A percentile compares a stretch with the other conserved stretches of the same genome.
phyloP scores from a whole-genome alignment of 1,140 invertebrate genomes.

The Chionoecetes opilio region DNA sequence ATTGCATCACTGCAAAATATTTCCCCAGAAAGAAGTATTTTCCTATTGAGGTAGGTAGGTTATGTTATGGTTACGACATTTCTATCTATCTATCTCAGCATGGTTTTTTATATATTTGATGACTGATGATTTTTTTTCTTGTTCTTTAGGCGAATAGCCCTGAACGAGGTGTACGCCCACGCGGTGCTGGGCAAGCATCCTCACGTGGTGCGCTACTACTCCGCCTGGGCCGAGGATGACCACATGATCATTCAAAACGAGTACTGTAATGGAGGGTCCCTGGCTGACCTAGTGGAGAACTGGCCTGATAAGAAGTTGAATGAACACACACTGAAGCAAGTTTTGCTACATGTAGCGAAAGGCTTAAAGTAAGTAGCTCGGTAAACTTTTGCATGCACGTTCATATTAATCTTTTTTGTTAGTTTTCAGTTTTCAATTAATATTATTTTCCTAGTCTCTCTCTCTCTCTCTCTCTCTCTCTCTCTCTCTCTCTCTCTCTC shows the following conservation, averaged over 20 bases:
- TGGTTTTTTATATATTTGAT: neutral
- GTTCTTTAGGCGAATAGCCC: constrained; percentile 67
- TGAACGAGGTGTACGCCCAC: constrained; percentile 76
- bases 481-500: too few species aligned
- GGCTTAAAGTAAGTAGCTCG: constrained; percentile 79
- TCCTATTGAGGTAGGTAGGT: neutral
- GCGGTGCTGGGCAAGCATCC: constrained; percentile 72
- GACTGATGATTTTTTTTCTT: neutral
- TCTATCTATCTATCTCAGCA: constrained; percentile 61
- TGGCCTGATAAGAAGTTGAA: constrained; percentile 46
- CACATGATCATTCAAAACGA: constrained; percentile 77
- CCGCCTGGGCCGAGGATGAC: constrained; percentile 73
- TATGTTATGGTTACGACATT: neutral
- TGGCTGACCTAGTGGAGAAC: constrained; percentile 67
- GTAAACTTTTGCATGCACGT: neutral
- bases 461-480: too few species aligned
- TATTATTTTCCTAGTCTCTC: too few species aligned
- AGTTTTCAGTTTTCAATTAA: neutral
- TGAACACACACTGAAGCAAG: constrained; percentile 71
- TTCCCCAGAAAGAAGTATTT: neutral
- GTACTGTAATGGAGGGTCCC: constrained; percentile 73
- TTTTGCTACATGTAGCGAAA: constrained; percentile 64
- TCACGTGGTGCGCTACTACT: constrained; percentile 72
- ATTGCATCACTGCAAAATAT: too few species aligned
- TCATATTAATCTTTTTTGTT: neutral